Evolutionary conservation across 1,140 invertebrate species (phyloP).

Genomic region (Manduca sexta): DNA sequence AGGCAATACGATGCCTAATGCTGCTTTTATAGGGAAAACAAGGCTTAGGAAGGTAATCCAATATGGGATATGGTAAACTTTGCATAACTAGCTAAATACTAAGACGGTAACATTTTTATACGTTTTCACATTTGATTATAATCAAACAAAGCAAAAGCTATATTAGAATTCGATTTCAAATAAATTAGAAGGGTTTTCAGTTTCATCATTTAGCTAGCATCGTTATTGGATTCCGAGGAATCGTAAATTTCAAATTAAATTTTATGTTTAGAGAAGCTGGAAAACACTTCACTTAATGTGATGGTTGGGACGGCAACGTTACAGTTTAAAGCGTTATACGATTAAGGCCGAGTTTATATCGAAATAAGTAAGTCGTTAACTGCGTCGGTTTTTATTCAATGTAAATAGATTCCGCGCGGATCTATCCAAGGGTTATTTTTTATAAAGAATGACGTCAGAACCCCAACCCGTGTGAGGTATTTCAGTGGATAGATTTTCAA

Average conservation of each 20-base stretch:
- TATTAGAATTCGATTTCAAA: constrained; percentile 44
- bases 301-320: not conserved
- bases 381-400: constrained; percentile 2
- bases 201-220: constrained; percentile 43
- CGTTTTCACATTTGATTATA: too few relatives aligned
- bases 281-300: constrained; percentile 15
- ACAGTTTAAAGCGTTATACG: too few relatives aligned
- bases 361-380: constrained; percentile 4
- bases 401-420: not conserved
- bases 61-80: not conserved
- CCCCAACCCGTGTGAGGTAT: constrained; percentile 18
- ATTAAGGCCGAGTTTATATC: too few relatives aligned
- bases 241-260: constrained; percentile 22
- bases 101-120: too few relatives aligned
- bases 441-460: constrained; percentile 14
- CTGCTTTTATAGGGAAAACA: constrained; percentile 34
- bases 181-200: constrained; percentile 42
- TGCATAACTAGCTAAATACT: too few relatives aligned
- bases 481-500: constrained; percentile 30
- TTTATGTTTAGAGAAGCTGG: constrained; percentile 15
- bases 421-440: constrained; percentile 14
- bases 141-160: constrained; percentile 32
- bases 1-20: constrained; percentile 36
- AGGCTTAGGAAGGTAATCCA: constrained; percentile 17
- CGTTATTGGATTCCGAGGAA: constrained; percentile 50